Conservation (phyloP, 1,140 invertebrate genomes). For the Drosophila fuyamai region DNA sequence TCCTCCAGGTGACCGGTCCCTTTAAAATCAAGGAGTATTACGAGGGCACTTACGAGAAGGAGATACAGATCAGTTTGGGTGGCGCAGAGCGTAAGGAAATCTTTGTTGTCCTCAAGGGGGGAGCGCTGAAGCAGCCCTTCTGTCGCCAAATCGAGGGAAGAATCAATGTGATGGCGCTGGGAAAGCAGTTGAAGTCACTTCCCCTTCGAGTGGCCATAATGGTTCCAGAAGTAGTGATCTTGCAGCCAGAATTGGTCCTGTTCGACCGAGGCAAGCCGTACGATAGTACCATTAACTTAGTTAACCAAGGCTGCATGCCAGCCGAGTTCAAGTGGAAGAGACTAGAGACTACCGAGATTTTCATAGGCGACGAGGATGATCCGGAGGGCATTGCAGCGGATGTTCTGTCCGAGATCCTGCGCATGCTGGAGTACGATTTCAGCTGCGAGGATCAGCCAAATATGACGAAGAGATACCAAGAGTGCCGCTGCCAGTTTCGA, state of each 20-base stretch:
- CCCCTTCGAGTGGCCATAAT: conserved; percentile 26
- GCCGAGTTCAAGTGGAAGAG: conserved; percentile 71
- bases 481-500: conserved; percentile 57
- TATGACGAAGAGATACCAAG: conserved; percentile 63
- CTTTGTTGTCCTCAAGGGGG: conserved; percentile 51
- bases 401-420: conserved; percentile 63
- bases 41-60: conserved; percentile 53
- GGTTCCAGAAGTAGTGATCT: conserved; percentile 58
- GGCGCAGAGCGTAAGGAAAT: conserved; percentile 58
- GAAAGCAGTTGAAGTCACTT: conserved; percentile 35
- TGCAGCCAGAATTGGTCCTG: conserved; percentile 57
- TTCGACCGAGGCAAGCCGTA: conserved; percentile 50
- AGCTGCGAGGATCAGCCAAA: conserved; percentile 60
- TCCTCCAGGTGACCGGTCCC: conserved; percentile 54
- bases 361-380: conserved; percentile 56
- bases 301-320: conserved; percentile 53
- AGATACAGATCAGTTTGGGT: conserved; percentile 27
- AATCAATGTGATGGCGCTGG: conserved; percentile 39
- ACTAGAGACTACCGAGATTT: conserved; percentile 41
- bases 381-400: conserved; percentile 43
- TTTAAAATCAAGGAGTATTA: conserved; percentile 70
- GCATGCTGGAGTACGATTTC: conserved; percentile 66
- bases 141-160: conserved; percentile 60
- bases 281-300: conserved; percentile 32
- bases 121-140: conserved; percentile 23